Base-by-base conservation (phyloP, 2,888 invertebrate genomes). In the Nomada hirtipes region DNA sequence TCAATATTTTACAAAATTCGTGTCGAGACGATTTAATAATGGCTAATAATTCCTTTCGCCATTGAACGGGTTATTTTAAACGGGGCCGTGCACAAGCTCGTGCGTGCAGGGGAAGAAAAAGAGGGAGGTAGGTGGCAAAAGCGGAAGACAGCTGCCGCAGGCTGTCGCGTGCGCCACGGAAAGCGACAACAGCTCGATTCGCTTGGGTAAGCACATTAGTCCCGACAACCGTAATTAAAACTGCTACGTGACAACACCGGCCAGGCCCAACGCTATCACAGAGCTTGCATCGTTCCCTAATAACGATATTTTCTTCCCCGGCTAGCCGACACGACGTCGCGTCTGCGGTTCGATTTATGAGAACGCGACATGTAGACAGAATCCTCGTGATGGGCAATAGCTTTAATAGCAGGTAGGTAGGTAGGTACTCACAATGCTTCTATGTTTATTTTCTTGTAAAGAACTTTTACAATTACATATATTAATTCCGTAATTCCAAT, bases 191-290 rank as follows among this genome's bases (percentile, higher is more conserved):
- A 76, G 76, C 76, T 84, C 86, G 79, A 80, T 60, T 83, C 79
- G 88, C 79, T 86, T 79, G 82, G 86, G 74, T 82, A 82, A 86
- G 86, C 88, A 85, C 88, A 81, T 88, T 88, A 88, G 76, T 77
- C 77, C 72, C 83, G 80, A 82, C 86, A 77, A 76, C 81, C 84
- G 83, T 89, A 89, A 89, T 89, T 89, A 89, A 89, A 89, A 88
- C 79, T 82, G 86, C 87, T 86, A 88, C 89, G 85, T 84, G 88
- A 88, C 86, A 77, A 76, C 86, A 69, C 53, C 42, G 64, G 59
- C 59, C 63, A 55, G 52, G 23, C 57, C 63, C 36, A 18, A 18
- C 61, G 72, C 13, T 78, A 79, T 76, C 72, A 44, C 65, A 52
- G 53, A 42, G n/a, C 55, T 78, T 29, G 29, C 70, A 64, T 82